phyloP scores from a whole-genome alignment of 2,888 invertebrate species.

The Trissolcus japonicus region DNA sequence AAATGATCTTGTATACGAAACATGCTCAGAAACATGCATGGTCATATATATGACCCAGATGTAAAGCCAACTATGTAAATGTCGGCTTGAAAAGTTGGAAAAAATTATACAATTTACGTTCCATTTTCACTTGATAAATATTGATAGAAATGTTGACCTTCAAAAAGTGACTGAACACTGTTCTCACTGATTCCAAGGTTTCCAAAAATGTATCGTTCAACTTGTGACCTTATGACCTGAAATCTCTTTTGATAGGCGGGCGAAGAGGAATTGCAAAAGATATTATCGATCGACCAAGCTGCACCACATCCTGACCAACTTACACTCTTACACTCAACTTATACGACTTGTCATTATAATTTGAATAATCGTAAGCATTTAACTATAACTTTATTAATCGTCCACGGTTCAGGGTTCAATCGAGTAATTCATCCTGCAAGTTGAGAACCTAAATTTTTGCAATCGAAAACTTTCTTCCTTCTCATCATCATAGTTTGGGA shows the following conservation, averaged over 20 bases:
- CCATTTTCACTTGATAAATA: not conserved
- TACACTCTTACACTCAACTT: no score
- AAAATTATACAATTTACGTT: constrained; percentile 2
- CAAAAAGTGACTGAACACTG: constrained; percentile 1
- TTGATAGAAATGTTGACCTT: not conserved
- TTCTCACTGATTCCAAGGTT: constrained; percentile 7
- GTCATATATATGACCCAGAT: no score
- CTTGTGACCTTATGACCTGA: constrained; percentile 61
- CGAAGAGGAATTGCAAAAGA: constrained; percentile 53
- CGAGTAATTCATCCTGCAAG: not conserved
- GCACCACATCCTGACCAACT: constrained; percentile 29
- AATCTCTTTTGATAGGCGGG: constrained; percentile 49
- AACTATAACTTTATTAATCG: not conserved
- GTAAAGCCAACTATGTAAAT: not conserved
- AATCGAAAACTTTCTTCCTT: no score
- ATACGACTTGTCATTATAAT: constrained; percentile 9
- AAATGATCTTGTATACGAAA: no score
- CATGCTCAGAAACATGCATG: no score
- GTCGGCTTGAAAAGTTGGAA: not conserved
- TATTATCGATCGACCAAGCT: constrained; percentile 51
- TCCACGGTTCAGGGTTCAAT: not conserved
- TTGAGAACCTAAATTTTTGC: not conserved
- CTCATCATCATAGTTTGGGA: no score
- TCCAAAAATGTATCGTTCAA: constrained; percentile 34
- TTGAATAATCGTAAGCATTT: not conserved